Evolutionary conservation across 2,797 vertebrate species (phyloP).

Genomic region (Coccyzus lansbergi): DNA sequence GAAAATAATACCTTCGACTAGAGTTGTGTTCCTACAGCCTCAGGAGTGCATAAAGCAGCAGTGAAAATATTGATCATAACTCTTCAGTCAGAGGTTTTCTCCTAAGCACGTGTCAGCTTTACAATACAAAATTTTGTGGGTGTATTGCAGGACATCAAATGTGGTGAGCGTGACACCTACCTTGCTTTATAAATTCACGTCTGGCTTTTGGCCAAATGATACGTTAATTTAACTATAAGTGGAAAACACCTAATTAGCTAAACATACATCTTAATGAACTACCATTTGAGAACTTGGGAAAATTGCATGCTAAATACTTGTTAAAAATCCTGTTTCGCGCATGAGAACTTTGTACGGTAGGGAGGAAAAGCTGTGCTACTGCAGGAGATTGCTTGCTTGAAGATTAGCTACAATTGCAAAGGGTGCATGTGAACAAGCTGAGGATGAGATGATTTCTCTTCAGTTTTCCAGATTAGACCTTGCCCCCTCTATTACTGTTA

Average conservation of each 20-base stretch:
- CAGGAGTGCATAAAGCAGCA: not conserved
- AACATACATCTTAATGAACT: conserved; percentile 33
- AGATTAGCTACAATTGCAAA: not conserved
- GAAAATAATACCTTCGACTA: not conserved
- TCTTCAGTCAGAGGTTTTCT: not conserved
- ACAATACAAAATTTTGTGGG: not conserved
- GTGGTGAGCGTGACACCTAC: not conserved
- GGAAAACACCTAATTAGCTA: conserved; percentile 65
- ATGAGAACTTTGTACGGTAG: not conserved
- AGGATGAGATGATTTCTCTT: not conserved
- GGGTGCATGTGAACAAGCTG: not conserved
- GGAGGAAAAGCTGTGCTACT: not conserved
- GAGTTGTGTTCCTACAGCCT: not conserved
- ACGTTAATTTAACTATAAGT: conserved; percentile 40
- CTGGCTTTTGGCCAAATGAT: conserved; percentile 58
- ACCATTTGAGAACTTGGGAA: not conserved
- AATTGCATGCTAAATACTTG: not conserved
- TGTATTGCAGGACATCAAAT: not conserved
- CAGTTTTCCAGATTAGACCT: not conserved
- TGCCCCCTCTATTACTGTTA: not conserved
- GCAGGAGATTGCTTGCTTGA: not conserved
- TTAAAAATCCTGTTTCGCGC: conserved; percentile 20
- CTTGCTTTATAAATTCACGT: conserved; percentile 4
- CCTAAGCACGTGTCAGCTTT: not conserved
- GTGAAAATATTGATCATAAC: not conserved